phyloP scores from a whole-genome alignment of 2,888 invertebrate species.

The Lithophane ornitopus region DNA sequence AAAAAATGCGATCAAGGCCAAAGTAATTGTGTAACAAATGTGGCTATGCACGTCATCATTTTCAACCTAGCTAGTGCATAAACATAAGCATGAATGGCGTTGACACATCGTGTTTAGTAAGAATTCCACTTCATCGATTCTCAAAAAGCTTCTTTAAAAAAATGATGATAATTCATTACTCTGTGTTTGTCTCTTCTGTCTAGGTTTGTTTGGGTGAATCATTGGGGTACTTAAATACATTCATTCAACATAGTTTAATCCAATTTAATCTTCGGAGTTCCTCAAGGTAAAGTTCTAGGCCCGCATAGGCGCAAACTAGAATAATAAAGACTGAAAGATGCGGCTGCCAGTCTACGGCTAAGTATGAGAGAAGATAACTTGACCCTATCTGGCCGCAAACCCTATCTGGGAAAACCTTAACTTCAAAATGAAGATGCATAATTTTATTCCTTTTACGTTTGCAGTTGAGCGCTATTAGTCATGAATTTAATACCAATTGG shows the following conservation, averaged over 20 bases:
- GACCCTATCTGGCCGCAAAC: background rate
- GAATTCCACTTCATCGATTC: background rate
- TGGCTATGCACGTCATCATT: slow-evolving; percentile 17
- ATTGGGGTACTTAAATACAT: background rate
- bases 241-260: slow-evolving; percentile 3
- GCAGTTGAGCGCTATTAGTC: background rate
- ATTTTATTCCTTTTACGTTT: background rate
- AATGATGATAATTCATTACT: background rate
- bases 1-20: slow-evolving; percentile 39
- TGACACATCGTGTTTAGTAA: background rate
- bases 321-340: slow-evolving; percentile 7
- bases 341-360: background rate
- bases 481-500: background rate
- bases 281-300: background rate
- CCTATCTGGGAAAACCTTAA: background rate
- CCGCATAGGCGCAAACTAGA: background rate
- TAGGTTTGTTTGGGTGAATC: background rate
- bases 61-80: slow-evolving; percentile 25
- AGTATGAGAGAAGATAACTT: background rate
- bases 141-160: background rate
- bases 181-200: no score
- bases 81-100: slow-evolving; percentile 5
- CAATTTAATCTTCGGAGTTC: background rate
- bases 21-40: slow-evolving; percentile 29
- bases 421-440: slow-evolving; percentile 10